phyloP scores from a whole-genome alignment of 2,888 invertebrate species.

The Acanthosepion pharaonis region DNA sequence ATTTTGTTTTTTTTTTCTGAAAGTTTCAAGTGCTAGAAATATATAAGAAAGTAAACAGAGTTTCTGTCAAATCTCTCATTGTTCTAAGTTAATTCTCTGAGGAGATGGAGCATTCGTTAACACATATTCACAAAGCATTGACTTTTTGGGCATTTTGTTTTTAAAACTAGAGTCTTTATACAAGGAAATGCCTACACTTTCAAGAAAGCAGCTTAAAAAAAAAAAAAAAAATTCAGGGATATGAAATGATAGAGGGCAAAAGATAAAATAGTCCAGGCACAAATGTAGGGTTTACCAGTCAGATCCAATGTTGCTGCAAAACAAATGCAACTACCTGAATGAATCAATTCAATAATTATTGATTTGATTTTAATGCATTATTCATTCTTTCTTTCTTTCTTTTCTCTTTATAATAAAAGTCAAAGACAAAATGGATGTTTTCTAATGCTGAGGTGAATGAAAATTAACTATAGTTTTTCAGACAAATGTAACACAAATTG shows the following conservation, averaged over 20 bases:
- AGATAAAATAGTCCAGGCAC: neutral
- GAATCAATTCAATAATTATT: neutral
- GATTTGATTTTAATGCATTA: neutral
- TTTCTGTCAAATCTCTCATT: neutral
- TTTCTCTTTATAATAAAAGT: neutral
- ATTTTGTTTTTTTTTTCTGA: neutral
- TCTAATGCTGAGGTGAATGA: neutral
- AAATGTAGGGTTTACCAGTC: neutral
- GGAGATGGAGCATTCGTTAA: neutral
- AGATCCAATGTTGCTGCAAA: neutral
- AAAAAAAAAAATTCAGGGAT: neutral
- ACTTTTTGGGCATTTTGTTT: neutral
- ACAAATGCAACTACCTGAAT: slow-evolving; percentile 33
- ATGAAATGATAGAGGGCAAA: neutral
- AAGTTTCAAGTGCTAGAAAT: too few relatives aligned
- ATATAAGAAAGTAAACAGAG: neutral
- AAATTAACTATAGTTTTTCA: neutral
- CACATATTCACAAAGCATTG: neutral
- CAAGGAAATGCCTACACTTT: neutral
- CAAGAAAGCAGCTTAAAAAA: neutral
- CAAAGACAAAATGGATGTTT: neutral
- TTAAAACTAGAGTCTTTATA: neutral
- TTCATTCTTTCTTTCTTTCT: neutral
- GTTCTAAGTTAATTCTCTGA: neutral
- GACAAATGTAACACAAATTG: neutral